These are phyloP conservation scores for Chloropsis cyanopogon DNA, from an alignment of 2,113 vertebrate species.

Conservation along the genomic window DNA sequence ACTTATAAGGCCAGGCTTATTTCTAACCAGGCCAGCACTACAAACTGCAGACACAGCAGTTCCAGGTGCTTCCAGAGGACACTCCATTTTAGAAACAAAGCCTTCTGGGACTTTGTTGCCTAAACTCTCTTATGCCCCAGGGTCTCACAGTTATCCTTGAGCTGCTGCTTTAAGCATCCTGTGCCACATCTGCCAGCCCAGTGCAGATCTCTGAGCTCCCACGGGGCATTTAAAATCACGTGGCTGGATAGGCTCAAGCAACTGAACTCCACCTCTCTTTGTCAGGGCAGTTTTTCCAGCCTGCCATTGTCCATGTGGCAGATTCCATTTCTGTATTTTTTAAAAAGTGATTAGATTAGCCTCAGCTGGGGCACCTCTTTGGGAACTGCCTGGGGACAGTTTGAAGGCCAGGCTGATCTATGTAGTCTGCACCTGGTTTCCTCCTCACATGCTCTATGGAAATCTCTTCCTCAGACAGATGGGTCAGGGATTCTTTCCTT, in stretches of 20 bases:
- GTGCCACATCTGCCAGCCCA: neutral
- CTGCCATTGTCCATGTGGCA: neutral
- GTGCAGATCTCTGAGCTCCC: neutral
- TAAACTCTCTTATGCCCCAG: neutral
- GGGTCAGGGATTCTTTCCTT: neutral
- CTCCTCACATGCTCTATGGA: rapidly evolving
- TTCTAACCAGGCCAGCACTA: neutral
- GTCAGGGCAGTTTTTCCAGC: neutral
- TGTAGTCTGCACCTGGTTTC: neutral
- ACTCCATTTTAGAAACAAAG: neutral
- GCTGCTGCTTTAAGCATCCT: neutral
- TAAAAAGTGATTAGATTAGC: neutral
- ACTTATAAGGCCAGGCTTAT: neutral
- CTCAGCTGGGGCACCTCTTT: constrained; percentile 18
- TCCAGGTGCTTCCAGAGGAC: neutral
- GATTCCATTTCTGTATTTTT: neutral
- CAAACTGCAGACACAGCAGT: neutral
- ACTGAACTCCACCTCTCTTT: neutral
- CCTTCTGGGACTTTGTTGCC: neutral
- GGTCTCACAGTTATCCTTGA: neutral
- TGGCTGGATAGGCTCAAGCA: neutral
- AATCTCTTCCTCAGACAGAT: neutral
- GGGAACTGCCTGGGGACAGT: constrained; percentile 1
- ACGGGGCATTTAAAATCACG: neutral
- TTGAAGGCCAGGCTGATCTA: constrained; percentile 5